Evolutionary conservation across 2,888 invertebrate species (phyloP).

Genomic region (Caradrina clavipalpis): DNA sequence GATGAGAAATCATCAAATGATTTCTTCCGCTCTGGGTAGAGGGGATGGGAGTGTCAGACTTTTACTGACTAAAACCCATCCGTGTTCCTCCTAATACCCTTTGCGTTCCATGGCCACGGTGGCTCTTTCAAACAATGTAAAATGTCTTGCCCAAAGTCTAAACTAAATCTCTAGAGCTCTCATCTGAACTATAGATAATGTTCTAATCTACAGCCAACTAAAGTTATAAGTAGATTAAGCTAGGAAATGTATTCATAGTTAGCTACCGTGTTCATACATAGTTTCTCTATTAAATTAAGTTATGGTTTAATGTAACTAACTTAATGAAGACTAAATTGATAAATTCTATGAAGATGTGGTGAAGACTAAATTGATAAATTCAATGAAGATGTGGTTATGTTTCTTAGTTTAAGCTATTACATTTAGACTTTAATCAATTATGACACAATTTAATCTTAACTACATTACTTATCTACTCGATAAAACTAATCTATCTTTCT

Average conservation of each 20-base stretch:
- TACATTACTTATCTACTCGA: background rate
- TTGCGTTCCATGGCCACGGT: too few species aligned
- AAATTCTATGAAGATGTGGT: too few species aligned
- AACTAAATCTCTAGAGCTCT: background rate
- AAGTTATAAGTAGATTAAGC: too few species aligned
- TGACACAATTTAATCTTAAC: background rate
- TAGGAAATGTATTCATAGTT: background rate
- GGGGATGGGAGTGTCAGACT: too few species aligned
- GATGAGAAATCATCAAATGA: too few species aligned
- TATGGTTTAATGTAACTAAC: conserved; percentile 5
- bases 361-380: background rate
- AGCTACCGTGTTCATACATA: background rate
- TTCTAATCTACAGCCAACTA: too few species aligned
- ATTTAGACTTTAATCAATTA: conserved; percentile 8
- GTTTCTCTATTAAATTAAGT: conserved; percentile 15
- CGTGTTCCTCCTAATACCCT: too few species aligned
- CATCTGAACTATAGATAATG: too few species aligned
- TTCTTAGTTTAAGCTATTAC: background rate
- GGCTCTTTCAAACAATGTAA: too few species aligned
- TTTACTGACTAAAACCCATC: too few species aligned
- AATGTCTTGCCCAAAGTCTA: background rate
- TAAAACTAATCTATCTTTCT: background rate
- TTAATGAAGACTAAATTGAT: conserved; percentile 15
- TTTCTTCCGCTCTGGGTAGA: too few species aligned
- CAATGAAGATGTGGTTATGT: conserved; percentile 3